Evolutionary conservation across 2,888 invertebrate species (phyloP).

Genomic region (Amiota communis): DNA sequence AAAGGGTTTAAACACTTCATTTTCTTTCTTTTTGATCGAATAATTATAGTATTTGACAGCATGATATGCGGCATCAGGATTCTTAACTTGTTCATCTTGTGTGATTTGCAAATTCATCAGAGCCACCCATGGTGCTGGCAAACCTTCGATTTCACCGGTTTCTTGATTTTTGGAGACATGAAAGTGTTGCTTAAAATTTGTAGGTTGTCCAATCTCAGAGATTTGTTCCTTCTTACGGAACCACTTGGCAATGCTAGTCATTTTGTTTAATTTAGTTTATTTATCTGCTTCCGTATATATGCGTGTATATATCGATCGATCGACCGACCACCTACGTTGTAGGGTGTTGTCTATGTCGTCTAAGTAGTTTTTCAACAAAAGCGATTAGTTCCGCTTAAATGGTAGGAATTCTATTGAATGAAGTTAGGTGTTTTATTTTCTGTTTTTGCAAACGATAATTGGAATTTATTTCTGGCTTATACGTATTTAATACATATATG

Average conservation of each 20-base stretch:
- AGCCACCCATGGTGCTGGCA: slow-evolving; percentile 87
- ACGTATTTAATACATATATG: too few relatives aligned
- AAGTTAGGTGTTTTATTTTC: slow-evolving; percentile 34
- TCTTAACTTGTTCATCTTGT: slow-evolving; percentile 88
- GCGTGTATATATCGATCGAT: background rate
- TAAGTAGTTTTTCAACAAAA: slow-evolving; percentile 51
- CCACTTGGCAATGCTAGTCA: slow-evolving; percentile 71
- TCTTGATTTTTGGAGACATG: slow-evolving; percentile 89
- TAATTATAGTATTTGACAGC: slow-evolving; percentile 93
- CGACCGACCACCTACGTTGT: background rate
- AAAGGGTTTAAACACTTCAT: slow-evolving; percentile 84
- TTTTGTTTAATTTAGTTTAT: slow-evolving; percentile 42
- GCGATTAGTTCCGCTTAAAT: slow-evolving; percentile 58
- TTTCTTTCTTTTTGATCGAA: slow-evolving; percentile 86
- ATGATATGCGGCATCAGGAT: slow-evolving; percentile 91
- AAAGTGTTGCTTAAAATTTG: slow-evolving; percentile 87
- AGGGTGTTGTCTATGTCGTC: slow-evolving; percentile 19
- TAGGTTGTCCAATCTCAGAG: slow-evolving; percentile 84
- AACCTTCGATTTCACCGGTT: slow-evolving; percentile 88
- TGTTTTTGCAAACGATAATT: slow-evolving; percentile 57
- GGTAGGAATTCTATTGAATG: slow-evolving; percentile 55
- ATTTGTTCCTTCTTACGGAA: slow-evolving; percentile 73
- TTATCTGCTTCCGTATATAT: slow-evolving; percentile 5
- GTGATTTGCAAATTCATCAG: slow-evolving; percentile 88
- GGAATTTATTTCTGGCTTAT: slow-evolving; percentile 40